These are phyloP conservation scores for Limnephilus auricula DNA, from an alignment of 2,888 invertebrate species.

Conservation along the genomic window DNA sequence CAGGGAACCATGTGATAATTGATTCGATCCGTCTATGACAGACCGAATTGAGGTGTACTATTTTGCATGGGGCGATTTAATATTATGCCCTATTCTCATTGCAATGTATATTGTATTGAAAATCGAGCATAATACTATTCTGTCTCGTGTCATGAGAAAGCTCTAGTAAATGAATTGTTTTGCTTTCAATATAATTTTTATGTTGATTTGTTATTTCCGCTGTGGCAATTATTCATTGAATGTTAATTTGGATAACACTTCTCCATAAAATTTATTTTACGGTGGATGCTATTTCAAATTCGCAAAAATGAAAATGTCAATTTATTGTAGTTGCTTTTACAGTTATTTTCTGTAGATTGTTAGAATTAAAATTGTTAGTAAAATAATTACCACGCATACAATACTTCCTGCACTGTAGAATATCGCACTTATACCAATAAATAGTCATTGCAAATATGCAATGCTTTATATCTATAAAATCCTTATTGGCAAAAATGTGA, in stretches of 20 bases:
- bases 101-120: slow-evolving; percentile 35
- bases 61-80: slow-evolving; percentile 88
- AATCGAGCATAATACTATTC: slow-evolving; percentile 24
- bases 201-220: not conserved
- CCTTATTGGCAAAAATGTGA: no score
- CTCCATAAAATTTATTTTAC: not conserved
- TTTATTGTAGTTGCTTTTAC: not conserved
- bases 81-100: slow-evolving; percentile 65
- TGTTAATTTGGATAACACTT: not conserved
- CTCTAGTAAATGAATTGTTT: slow-evolving; percentile 50
- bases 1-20: slow-evolving; percentile 87
- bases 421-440: not conserved
- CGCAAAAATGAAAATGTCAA: not conserved
- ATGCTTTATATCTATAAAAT: not conserved
- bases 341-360: not conserved
- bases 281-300: not conserved
- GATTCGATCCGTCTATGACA: slow-evolving; percentile 71
- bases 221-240: not conserved
- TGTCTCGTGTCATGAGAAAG: slow-evolving; percentile 64
- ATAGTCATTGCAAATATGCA: not conserved
- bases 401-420: not conserved
- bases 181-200: not conserved
- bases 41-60: slow-evolving; percentile 83
- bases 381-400: not conserved
- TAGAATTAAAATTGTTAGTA: not conserved